Evolutionary conservation across 1,140 invertebrate genomes (phyloP).

Genomic region (Atta cephalotes): DNA sequence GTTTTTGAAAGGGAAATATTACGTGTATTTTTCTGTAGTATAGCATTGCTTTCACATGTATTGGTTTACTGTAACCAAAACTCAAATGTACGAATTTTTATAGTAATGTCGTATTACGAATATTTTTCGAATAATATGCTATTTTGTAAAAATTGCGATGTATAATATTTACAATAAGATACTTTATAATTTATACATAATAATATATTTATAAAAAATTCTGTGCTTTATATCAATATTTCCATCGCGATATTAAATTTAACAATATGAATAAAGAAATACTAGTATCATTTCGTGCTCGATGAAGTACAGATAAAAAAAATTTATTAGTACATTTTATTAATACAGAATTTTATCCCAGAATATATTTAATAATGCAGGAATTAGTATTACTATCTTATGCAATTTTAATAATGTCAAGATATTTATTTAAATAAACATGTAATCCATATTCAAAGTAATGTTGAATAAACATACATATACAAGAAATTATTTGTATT

Average conservation of each 20-base stretch:
- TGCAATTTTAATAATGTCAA: background rate
- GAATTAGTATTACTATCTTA: background rate
- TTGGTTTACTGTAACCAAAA: conserved; percentile 19
- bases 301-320: background rate
- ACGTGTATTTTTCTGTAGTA: background rate
- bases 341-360: background rate
- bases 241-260: background rate
- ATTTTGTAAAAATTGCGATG: background rate
- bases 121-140: background rate
- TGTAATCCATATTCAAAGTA: background rate
- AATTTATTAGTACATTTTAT: conserved; percentile 7
- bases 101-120: background rate
- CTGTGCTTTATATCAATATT: background rate
- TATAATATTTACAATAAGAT: conserved; percentile 23
- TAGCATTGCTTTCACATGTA: background rate
- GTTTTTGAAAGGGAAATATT: conserved; percentile 16
- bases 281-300: background rate
- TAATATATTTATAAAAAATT: conserved; percentile 35
- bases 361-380: conserved; percentile 13
- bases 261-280: background rate
- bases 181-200: background rate
- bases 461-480: background rate
- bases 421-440: background rate
- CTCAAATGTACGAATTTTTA: conserved; percentile 11
- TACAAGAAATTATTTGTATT: background rate